Evolutionary conservation across 1,140 invertebrate genomes (phyloP).

Genomic region (Dinoponera quadriceps): DNA sequence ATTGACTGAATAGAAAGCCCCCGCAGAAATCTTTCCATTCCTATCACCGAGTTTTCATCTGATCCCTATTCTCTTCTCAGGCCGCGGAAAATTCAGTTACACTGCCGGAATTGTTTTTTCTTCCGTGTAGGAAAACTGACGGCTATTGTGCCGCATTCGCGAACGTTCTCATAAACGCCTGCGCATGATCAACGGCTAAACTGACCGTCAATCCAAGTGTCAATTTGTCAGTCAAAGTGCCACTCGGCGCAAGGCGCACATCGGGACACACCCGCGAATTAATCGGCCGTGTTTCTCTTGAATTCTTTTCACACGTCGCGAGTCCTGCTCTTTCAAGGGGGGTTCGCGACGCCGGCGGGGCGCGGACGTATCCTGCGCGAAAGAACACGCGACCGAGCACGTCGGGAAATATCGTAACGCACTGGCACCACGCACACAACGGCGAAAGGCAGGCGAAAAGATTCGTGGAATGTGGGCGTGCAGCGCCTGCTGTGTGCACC

Average conservation of each 20-base stretch:
- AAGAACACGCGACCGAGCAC: constrained; percentile 51
- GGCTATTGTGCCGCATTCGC: background rate
- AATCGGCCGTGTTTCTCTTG: constrained; percentile 25
- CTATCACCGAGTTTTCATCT: too few species aligned
- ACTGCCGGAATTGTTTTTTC: too few species aligned
- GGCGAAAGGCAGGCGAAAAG: constrained; percentile 38
- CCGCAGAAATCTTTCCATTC: too few species aligned
- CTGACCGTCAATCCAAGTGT: constrained; percentile 16
- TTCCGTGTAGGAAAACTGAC: background rate
- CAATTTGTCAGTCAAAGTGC: constrained; percentile 1
- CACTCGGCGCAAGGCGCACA: background rate
- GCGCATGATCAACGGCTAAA: background rate
- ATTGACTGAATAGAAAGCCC: too few species aligned
- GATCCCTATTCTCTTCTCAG: too few species aligned
- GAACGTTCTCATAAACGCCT: background rate
- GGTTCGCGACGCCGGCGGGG: background rate
- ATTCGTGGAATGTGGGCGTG: constrained; percentile 77
- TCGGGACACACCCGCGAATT: constrained; percentile 22
- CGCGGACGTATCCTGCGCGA: constrained; percentile 18
- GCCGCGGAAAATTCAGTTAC: too few species aligned
- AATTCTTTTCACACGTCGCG: constrained; percentile 28
- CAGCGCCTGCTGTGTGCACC: constrained; percentile 12
- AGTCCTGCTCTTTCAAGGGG: background rate
- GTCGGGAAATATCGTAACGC: constrained; percentile 44
- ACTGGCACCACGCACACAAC: background rate